phyloP scores from a whole-genome alignment of 2,113 vertebrate species.

The Lampris incognitus region DNA sequence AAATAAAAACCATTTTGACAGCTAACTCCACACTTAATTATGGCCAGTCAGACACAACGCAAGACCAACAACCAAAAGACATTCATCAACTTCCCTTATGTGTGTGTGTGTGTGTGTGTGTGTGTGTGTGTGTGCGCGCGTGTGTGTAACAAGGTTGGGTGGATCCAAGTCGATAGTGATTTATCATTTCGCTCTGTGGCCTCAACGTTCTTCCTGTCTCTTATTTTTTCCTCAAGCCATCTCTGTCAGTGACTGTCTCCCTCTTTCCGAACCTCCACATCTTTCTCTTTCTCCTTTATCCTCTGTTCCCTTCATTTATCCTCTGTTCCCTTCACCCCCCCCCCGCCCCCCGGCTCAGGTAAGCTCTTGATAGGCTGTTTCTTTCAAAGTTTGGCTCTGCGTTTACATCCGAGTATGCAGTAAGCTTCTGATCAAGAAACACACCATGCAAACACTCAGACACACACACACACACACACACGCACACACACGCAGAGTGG shows the following conservation, averaged over 20 bases:
- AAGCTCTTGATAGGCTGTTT: not conserved
- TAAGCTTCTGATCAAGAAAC: conserved; percentile 37
- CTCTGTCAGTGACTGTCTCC: too few species aligned
- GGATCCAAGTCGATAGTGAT: conserved; percentile 20
- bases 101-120: conserved; percentile 32
- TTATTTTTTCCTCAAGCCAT: too few species aligned
- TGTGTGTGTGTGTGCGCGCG: not conserved
- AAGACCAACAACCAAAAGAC: conserved; percentile 36
- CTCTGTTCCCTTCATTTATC: not conserved
- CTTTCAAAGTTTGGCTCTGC: conserved; percentile 18
- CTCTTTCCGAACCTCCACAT: too few species aligned
- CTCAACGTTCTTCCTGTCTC: not conserved
- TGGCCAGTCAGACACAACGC: conserved; percentile 21
- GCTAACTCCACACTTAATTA: conserved; percentile 45
- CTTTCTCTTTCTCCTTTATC: conserved; percentile 12
- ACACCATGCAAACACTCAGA: not conserved
- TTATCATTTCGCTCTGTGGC: conserved; percentile 29
- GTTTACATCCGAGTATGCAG: conserved; percentile 54
- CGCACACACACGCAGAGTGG: conserved; percentile 30
- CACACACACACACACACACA: conserved; percentile 3
- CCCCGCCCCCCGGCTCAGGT: not conserved
- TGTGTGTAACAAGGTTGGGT: not conserved
- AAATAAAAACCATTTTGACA: not conserved
- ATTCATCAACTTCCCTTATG: conserved; percentile 63
- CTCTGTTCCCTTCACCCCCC: conserved; percentile 44